A percentile compares a stretch with the other conserved stretches of the same genome.
Conservation (phyloP, 2,888 invertebrate species). For the Dascillus cervinus region DNA sequence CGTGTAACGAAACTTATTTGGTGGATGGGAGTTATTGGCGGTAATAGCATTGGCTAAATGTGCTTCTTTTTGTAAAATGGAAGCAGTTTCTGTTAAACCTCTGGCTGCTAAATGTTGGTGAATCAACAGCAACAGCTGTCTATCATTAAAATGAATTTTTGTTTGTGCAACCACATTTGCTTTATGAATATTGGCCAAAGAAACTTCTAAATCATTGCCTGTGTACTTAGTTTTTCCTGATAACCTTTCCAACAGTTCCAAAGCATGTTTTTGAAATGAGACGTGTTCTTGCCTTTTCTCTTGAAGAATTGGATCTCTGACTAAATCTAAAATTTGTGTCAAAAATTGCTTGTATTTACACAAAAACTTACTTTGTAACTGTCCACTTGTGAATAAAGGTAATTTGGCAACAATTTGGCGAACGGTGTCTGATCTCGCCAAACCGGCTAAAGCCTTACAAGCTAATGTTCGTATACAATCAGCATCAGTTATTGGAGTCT, state of each 20-base stretch:
- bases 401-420: slow-evolving; percentile 92
- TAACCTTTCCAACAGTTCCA: slow-evolving; percentile 81
- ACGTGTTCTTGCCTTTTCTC: slow-evolving; percentile 95
- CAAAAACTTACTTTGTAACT: slow-evolving; percentile 65
- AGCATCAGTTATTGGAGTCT: slow-evolving; percentile 94
- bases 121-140: slow-evolving; percentile 86
- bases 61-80: slow-evolving; percentile 69
- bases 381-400: slow-evolving; percentile 87
- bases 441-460: slow-evolving; percentile 85
- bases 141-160: slow-evolving; percentile 88
- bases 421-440: slow-evolving; percentile 89
- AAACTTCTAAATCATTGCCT: slow-evolving; percentile 72
- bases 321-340: slow-evolving; percentile 32
- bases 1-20: slow-evolving; percentile 41
- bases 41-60: slow-evolving; percentile 52
- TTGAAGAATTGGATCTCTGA: slow-evolving; percentile 94
- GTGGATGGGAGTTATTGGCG: slow-evolving; percentile 29
- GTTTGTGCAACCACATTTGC: slow-evolving; percentile 96
- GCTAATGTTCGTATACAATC: slow-evolving; percentile 91
- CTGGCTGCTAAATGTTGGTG: slow-evolving; percentile 76
- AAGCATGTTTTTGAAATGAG: slow-evolving; percentile 89
- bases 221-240: slow-evolving; percentile 84
- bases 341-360: too few species aligned
- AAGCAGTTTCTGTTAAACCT: slow-evolving; percentile 67
- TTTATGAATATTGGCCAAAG: slow-evolving; percentile 82